phyloP scores from a whole-genome alignment of 1,140 invertebrate genomes.

The Aphelinus atriplicis region DNA sequence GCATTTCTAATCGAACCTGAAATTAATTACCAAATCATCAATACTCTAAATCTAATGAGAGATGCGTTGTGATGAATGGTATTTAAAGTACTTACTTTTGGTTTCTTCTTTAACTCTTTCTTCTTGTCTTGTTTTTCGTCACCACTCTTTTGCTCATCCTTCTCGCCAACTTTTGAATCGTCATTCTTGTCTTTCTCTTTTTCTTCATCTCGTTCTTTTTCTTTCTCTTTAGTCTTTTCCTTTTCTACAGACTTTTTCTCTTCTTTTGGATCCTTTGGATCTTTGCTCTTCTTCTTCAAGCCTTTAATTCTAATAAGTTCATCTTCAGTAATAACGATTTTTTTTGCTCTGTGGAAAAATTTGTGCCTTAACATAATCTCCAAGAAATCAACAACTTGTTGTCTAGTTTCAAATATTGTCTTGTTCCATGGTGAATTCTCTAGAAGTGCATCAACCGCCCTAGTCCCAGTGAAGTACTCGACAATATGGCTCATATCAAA shows the following conservation, averaged over 20 bases:
- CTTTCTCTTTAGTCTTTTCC: slow-evolving; percentile 63
- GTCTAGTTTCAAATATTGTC: slow-evolving; percentile 83
- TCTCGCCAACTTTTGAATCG: slow-evolving; percentile 67
- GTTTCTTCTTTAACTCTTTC: slow-evolving; percentile 56
- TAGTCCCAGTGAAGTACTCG: slow-evolving; percentile 94
- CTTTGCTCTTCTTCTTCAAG: slow-evolving; percentile 78
- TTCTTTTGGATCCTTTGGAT: slow-evolving; percentile 68
- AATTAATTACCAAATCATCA: slow-evolving; percentile 37
- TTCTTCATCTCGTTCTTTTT: slow-evolving; percentile 72
- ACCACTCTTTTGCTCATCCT: slow-evolving; percentile 58
- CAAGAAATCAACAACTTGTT: slow-evolving; percentile 83
- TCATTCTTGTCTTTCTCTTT: slow-evolving; percentile 61
- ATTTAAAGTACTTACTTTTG: slow-evolving; percentile 52
- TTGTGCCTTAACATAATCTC: slow-evolving; percentile 90
- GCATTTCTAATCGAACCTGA: slow-evolving; percentile 89
- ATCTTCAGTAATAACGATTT: slow-evolving; percentile 69
- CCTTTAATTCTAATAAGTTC: slow-evolving; percentile 65
- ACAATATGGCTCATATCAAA: slow-evolving; percentile 92
- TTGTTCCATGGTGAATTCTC: slow-evolving; percentile 89
- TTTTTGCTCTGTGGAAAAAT: slow-evolving; percentile 94
- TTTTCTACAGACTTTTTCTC: slow-evolving; percentile 62
- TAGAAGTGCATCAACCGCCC: slow-evolving; percentile 91
- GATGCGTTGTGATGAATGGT: background rate
- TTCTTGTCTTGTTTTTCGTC: slow-evolving; percentile 49
- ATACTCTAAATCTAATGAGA: background rate